Conservation (phyloP, 2,113 vertebrate species). For the Hippocampus mohnikei region DNA sequence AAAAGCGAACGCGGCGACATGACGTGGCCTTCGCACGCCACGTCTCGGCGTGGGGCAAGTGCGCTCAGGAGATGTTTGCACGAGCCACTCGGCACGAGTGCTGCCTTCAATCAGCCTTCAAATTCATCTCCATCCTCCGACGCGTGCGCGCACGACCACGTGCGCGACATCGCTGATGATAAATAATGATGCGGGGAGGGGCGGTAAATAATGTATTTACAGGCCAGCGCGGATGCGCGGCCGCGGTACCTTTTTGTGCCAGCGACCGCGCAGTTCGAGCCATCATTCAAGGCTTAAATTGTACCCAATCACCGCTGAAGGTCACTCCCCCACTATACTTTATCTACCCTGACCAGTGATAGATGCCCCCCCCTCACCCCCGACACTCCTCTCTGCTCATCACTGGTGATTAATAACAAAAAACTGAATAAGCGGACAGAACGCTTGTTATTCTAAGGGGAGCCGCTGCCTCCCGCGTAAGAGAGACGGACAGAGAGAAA, state of each 20-base stretch:
- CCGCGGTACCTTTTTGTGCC: conserved; percentile 32
- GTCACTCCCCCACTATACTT: conserved; percentile 48
- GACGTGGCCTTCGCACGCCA: background rate
- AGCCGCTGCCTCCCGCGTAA: background rate
- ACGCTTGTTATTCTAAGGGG: conserved; percentile 1
- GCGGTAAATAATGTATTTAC: conserved; percentile 20
- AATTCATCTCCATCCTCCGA: conserved; percentile 64
- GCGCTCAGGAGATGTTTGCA: conserved; percentile 62
- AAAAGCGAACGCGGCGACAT: too few relatives aligned
- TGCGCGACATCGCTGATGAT: conserved; percentile 39
- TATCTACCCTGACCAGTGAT: conserved; percentile 21
- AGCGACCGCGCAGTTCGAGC: conserved; percentile 44
- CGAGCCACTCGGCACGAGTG: conserved; percentile 60
- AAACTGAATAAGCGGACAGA: background rate
- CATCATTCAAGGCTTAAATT: conserved; percentile 58
- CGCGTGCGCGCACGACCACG: conserved; percentile 19
- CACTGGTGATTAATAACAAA: conserved; percentile 3
- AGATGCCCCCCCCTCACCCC: conserved; percentile 12
- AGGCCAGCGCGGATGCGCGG: background rate
- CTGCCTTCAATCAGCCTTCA: conserved; percentile 64
- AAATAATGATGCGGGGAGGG: conserved; percentile 44
- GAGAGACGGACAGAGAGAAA: conserved; percentile 32
- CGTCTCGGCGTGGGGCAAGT: conserved; percentile 23
- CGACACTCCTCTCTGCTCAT: conserved; percentile 10
- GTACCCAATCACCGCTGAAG: conserved; percentile 66